Conservation (phyloP, 53 echinoderm and acorn worm species). For the Astropecten irregularis region DNA sequence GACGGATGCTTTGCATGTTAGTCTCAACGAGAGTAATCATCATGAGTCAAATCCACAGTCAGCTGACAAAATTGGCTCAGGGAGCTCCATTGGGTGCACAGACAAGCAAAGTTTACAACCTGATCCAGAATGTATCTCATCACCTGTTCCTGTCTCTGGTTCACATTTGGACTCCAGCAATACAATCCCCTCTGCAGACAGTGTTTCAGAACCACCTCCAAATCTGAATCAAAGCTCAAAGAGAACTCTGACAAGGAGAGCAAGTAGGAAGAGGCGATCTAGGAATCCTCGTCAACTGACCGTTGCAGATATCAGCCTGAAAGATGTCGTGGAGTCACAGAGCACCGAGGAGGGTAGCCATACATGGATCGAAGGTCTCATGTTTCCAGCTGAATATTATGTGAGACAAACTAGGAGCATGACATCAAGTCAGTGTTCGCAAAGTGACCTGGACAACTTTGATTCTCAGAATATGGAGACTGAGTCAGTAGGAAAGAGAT, state of each 20-base stretch:
- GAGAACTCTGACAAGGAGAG: neutral
- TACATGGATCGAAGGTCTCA: constrained; percentile 84
- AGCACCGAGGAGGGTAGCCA: constrained; percentile 67
- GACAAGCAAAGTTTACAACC: neutral
- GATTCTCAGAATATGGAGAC: neutral
- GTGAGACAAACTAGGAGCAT: constrained; percentile 88
- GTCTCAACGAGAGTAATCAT: neutral
- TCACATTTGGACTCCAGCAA: neutral
- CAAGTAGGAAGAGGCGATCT: constrained; percentile 15
- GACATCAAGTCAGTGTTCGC: constrained; percentile 43
- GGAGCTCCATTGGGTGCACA: neutral
- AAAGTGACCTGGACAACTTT: neutral
- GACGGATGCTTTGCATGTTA: neutral
- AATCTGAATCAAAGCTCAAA: neutral
- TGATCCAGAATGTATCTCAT: neutral
- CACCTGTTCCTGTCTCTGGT: neutral
- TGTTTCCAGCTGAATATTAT: constrained; percentile 91
- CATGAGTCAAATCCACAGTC: too few species aligned
- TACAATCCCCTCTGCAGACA: neutral
- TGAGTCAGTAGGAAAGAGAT: too few species aligned
- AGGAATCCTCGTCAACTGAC: constrained; percentile 42
- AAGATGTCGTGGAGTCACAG: constrained; percentile 69
- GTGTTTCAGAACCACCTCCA: neutral
- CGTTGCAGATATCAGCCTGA: constrained; percentile 63
- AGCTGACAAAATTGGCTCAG: neutral